Conservation (phyloP, 2,888 invertebrate genomes). For the Hydrotaea cyrtoneurina region DNA sequence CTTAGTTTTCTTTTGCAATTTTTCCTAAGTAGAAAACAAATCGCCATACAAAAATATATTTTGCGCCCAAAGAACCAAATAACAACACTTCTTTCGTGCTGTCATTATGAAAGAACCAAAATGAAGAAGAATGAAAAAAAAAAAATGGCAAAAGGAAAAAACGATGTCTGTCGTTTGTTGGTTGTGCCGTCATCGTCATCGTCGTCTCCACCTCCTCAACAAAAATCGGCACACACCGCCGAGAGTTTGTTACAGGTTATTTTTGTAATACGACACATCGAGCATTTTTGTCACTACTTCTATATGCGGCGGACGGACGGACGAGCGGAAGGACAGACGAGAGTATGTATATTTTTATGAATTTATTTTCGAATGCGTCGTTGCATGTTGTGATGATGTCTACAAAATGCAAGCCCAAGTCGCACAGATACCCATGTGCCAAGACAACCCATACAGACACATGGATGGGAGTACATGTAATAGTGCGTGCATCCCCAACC, state of each 20-base stretch:
- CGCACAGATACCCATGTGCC: not conserved
- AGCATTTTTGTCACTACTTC: constrained; percentile 13
- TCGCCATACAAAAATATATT: constrained; percentile 16
- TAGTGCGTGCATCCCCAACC: constrained; percentile 14
- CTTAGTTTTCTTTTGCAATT: no score
- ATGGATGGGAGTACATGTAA: not conserved
- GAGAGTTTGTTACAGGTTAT: constrained; percentile 34
- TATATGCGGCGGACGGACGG: not conserved
- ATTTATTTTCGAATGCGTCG: constrained; percentile 46
- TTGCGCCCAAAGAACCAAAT: constrained; percentile 51
- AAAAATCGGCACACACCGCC: constrained; percentile 38
- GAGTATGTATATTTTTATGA: constrained; percentile 35
- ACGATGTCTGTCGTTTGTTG: constrained; percentile 38
- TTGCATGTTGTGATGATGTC: constrained; percentile 25
- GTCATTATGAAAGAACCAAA: constrained; percentile 69
- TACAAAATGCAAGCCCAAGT: not conserved
- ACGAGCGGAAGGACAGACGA: not conserved
- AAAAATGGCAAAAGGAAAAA: constrained; percentile 64
- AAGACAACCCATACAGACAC: not conserved
- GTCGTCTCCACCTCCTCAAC: constrained; percentile 55
- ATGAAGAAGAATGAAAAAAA: not conserved
- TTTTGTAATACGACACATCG: constrained; percentile 9
- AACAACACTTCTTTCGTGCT: constrained; percentile 68
- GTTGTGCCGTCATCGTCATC: constrained; percentile 25
- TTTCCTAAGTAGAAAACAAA: no score